Base-by-base conservation (phyloP, 2,888 invertebrate genomes). In the Agrochola lota region DNA sequence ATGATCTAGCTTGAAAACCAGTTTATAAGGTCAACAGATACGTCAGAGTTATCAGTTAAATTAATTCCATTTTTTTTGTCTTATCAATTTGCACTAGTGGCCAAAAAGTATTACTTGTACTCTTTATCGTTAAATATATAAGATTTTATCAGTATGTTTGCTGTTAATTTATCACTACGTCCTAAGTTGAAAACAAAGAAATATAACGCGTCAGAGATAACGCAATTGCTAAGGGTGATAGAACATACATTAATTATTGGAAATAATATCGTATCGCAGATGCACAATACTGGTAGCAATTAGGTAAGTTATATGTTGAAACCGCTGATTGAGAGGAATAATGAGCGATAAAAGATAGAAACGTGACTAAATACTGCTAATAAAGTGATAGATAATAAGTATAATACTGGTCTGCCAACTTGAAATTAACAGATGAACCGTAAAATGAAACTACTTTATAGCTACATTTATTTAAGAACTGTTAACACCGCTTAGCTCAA, bases 41-140 rank as follows among this genome's bases (percentile, higher is more conserved):
- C 23, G 49, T 12, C 8, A 30, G 40, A 66, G 26, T 72, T 71
- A 84, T 81, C 74, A 73, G 63, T 64, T 43, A 43, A 69, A 70
- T 78, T 62, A 63, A 73, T 84, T 62, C 20, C 8, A 57, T 69
- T 63, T 76, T 78, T 52, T 63, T 46, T 60, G 62, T 68, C 77
- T 81, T 81, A 87, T 87, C 88, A 80, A 23, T 78, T 77, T 73
- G 46, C 60, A 76, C 71, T 68, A 64, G 66, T 73, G 69, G 75
- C 46, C 52, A 74, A 69, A 77, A 78, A 67, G 26, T 64, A 67
- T 66, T 9, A 72, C 12, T 55, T 68, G 23, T 55, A 71, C 35
- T 35, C 5, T 67, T 84, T 73, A 83, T 77, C 82, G 15, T 62
- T 15, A n/a, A 68, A 69, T 72, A 66, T 82, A 74, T 82, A 60